phyloP scores from a whole-genome alignment of 2,113 vertebrate genomes.

The Proteles cristata region DNA sequence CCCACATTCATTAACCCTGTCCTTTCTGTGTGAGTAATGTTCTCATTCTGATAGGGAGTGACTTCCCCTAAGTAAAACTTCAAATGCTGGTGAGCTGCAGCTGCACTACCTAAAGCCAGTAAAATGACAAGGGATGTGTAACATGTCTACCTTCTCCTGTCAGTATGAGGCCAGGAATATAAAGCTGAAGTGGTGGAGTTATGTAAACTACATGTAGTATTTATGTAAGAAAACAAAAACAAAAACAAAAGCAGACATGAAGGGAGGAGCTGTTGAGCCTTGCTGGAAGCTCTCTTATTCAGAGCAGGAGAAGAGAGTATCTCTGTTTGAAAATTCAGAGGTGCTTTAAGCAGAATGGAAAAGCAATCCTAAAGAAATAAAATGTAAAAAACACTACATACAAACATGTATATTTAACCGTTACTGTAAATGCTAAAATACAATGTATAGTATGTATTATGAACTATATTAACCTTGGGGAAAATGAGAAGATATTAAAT shows the following conservation, averaged over 20 bases:
- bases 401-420: not conserved
- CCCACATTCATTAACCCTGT: not conserved
- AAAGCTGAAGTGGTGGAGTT: not conserved
- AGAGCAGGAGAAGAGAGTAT: not conserved
- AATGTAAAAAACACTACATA: not conserved
- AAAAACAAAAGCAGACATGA: not conserved
- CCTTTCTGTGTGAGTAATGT: not conserved
- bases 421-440: not conserved
- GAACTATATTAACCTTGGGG: not conserved
- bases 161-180: not conserved
- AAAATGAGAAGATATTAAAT: not conserved
- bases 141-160: not conserved
- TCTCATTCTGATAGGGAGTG: not conserved
- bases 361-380: not conserved
- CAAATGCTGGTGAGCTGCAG: not conserved
- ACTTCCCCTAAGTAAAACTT: not conserved
- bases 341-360: not conserved
- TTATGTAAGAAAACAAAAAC: not conserved
- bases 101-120: not conserved
- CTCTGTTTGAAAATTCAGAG: constrained; percentile 11
- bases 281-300: not conserved
- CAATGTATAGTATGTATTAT: not conserved
- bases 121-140: not conserved
- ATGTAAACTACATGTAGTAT: not conserved
- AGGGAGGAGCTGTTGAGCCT: not conserved